These are phyloP conservation scores for Brenthis hecate DNA, from an alignment of 2,888 invertebrate genomes.

Conservation along the genomic window DNA sequence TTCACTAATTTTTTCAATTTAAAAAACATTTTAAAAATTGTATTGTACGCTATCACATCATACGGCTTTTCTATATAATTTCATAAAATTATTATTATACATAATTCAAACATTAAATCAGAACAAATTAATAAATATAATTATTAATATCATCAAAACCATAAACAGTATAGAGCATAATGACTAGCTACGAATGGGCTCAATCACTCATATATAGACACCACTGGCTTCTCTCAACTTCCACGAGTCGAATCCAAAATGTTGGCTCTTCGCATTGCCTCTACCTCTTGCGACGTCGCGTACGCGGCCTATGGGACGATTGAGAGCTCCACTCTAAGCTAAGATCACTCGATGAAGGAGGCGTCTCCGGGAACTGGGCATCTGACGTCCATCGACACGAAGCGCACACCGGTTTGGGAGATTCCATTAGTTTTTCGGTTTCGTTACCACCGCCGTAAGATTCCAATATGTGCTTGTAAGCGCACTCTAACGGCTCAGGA, in stretches of 20 bases:
- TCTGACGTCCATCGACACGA: constrained; percentile 78
- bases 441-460: constrained; percentile 58
- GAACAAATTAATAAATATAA: constrained; percentile 32
- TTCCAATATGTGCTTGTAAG: constrained; percentile 77
- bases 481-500: constrained; percentile 73
- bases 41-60: too few species aligned
- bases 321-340: constrained; percentile 75
- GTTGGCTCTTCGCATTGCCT: constrained; percentile 10
- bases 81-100: neutral
- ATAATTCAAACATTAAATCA: constrained; percentile 2
- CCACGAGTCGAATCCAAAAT: constrained; percentile 23
- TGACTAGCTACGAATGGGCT: constrained; percentile 28
- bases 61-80: too few species aligned
- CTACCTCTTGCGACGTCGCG: constrained; percentile 71
- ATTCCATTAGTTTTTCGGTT: constrained; percentile 55
- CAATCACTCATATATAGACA: constrained; percentile 23
- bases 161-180: constrained; percentile 28
- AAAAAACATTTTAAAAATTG: too few species aligned
- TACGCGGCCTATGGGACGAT: constrained; percentile 63
- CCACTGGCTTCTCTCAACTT: constrained; percentile 24
- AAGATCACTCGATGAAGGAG: constrained; percentile 69
- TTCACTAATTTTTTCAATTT: too few species aligned
- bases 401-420: constrained; percentile 64
- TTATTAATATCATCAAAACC: constrained; percentile 17
- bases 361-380: constrained; percentile 77